Conservation (phyloP, 2,113 vertebrate genomes). For the Chionomys nivalis region DNA sequence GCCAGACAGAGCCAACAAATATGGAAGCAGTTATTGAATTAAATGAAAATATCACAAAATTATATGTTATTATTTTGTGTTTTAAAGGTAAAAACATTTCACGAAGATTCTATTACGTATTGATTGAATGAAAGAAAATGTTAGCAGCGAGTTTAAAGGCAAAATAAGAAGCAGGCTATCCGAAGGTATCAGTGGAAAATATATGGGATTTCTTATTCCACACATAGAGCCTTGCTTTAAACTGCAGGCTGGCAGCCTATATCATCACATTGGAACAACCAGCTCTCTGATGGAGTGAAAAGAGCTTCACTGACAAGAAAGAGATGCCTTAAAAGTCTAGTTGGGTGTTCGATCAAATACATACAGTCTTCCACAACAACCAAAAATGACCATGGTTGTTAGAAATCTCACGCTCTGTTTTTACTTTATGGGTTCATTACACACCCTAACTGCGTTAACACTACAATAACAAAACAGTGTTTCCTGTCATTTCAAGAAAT, state of each 20-base stretch:
- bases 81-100: conserved; percentile 82
- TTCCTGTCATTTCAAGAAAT: conserved; percentile 72
- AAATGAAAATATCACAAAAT: conserved; percentile 77
- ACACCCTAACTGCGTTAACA: conserved; percentile 54
- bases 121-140: conserved; percentile 62
- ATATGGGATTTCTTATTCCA: neutral
- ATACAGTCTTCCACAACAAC: neutral
- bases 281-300: conserved; percentile 25
- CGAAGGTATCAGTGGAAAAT: conserved; percentile 53
- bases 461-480: conserved; percentile 67
- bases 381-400: conserved; percentile 42
- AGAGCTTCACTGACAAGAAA: conserved; percentile 44
- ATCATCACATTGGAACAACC: conserved; percentile 17
- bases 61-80: conserved; percentile 74
- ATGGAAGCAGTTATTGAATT: conserved; percentile 85
- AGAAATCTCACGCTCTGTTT: conserved; percentile 61
- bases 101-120: conserved; percentile 68
- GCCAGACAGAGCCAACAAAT: conserved; percentile 83
- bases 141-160: conserved; percentile 31
- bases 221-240: conserved; percentile 32
- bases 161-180: conserved; percentile 56
- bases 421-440: conserved; percentile 51
- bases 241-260: conserved; percentile 14
- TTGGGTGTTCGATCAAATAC: conserved; percentile 4
- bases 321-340: conserved; percentile 3